Percentiles rank a stretch among this genome's conserved stretches.
Evolutionary conservation across 2,797 vertebrate species (phyloP).

Genomic region (Setipinna tenuifilis): DNA sequence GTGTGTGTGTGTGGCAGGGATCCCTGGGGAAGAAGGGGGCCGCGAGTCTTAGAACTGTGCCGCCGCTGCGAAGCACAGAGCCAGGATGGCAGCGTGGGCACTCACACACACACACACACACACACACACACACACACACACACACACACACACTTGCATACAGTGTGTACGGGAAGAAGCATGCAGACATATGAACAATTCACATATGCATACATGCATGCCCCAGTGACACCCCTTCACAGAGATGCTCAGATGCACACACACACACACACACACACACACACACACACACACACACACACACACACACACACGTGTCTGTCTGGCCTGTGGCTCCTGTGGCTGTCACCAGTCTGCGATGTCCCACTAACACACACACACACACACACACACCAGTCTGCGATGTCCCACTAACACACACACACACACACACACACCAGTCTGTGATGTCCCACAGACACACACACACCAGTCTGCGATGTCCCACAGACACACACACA

Average conservation of each 20-base stretch:
- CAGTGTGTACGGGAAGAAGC: no score
- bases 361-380: no score
- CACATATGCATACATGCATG: neutral
- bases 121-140: neutral
- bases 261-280: neutral
- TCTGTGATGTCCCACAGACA: no score
- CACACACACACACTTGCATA: neutral
- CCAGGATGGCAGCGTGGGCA: neutral
- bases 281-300: neutral
- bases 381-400: no score
- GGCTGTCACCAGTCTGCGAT: no score
- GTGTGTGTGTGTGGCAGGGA: no score
- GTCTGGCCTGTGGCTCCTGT: conserved; percentile 7
- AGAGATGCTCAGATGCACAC: neutral
- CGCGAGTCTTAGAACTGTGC: neutral
- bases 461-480: no score
- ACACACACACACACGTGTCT: neutral
- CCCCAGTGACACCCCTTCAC: neutral
- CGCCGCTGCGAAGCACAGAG: neutral
- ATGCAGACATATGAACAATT: no score
- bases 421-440: no score
- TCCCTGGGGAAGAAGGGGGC: neutral
- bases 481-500: no score
- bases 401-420: no score
- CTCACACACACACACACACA: neutral